Base-by-base conservation (phyloP, 2,797 vertebrate genomes). In the Cyclopterus lumpus region DNA sequence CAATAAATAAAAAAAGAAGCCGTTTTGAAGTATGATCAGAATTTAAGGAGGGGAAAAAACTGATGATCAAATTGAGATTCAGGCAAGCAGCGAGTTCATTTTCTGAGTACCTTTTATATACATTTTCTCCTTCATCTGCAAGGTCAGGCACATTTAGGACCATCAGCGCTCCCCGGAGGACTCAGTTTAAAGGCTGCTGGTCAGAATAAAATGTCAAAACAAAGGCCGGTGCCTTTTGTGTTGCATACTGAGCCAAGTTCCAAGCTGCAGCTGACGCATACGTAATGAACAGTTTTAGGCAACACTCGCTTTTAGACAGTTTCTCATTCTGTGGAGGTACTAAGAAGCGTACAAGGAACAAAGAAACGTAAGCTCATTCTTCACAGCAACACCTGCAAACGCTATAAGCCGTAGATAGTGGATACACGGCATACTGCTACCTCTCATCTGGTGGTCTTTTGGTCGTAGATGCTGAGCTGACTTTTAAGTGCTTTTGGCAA, bases 341-440 rank as follows among this genome's bases (percentile, higher is more conserved):
- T 77, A 64, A 57, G 58, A 85, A 72, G 74, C 66, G 48, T 15
- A 53, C 36, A 5, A 32, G 64, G 5, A 83, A 80, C 77, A 82
- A 81, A 83, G 74, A 72, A 74, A 71, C 54, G 65, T 71, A 64
- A 77, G 64, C 79, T 79, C 77, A 76, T 86, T 75, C 67, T 71
- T 88, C 75, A 82, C 66, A 34, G 67, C 12, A 65, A 66, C 80
- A 75, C 76, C 85, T 79, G 78, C 12, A 46, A 34, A 70, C 63
- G 66, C 69, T 72, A 55, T 2, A 32, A 70, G 69, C 54, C 5
- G 24, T 12, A 80, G 58, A 80, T 36, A 36, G 63, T 4, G 67
- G 60, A 61, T 22, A 54, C 15, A 36, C 42, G 8, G 55, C 42
- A 28, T 2, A 8, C 5, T 16, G 40, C 15, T 15, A 40, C 40